Evolutionary conservation across 2,888 invertebrate species (phyloP), one percentile per base, ranked within the genome.

Genomic region (Herminia tarsipennalis): DNA sequence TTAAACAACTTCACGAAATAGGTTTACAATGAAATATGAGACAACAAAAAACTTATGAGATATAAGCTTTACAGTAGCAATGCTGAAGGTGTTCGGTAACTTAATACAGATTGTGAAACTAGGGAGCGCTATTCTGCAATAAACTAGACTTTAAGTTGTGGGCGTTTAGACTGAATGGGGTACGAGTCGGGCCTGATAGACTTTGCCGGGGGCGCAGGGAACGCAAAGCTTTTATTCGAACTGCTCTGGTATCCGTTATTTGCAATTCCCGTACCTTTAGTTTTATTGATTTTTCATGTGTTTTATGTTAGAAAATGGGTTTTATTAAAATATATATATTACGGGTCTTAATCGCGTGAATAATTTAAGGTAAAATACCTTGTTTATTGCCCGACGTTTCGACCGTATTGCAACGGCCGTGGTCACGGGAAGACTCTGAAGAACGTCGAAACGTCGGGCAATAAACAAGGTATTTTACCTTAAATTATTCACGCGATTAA

Each of bases 121-220:
- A 56, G 59, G 56, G 46, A 53, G 51, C 49, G 50, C 43, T 61
- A 50, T 71, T 68, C 59, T 55, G 58, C 66, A 67, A 73, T 70
- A 76, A 73, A 80, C 59, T 78, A 67, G 68, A 73, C 76, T 76
- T 73, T 78, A 76, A 76, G 66, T 67, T 70, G 59, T 64, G 46
- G 52, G 63, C 60, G 62, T 59, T 80, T 73, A 73, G 73, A 60
- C 63, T 66, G 67, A 72, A 73, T 56, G 52, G 69, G 42, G 40
- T 51, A 48, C 35, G 49, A 54, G 64, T 59, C 36, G 42, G 60
- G 55, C 50, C 49, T 56, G 70, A 76, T 77, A 72, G 70, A 71
- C 57, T 67, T 70, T 62, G 70, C 70, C 66, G 46, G 56, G 51
- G 72, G 68, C 68, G 62, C 48, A 46, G 55, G 66, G 64, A 70